These are phyloP conservation scores for Coenonympha glycerion DNA, from an alignment of 2,888 invertebrate species.

Conservation along the genomic window DNA sequence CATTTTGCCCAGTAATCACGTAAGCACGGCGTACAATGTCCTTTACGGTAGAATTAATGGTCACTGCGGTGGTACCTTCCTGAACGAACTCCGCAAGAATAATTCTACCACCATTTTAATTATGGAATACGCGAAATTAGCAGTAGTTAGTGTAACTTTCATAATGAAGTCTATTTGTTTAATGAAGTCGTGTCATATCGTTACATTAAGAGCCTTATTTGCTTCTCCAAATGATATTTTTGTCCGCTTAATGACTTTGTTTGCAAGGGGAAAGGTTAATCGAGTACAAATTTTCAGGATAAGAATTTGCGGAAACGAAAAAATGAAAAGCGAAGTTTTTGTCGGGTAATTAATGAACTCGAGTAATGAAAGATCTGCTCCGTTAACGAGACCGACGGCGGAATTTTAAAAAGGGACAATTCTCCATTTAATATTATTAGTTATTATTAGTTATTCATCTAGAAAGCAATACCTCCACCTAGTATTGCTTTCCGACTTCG, in stretches of 20 bases:
- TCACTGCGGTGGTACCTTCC: too few relatives aligned
- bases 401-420: slow-evolving; percentile 4
- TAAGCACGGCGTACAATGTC: too few relatives aligned
- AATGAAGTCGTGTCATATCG: background rate
- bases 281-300: slow-evolving; percentile 5
- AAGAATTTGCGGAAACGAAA: slow-evolving; percentile 8
- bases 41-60: too few relatives aligned
- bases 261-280: slow-evolving; percentile 1
- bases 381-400: slow-evolving; percentile 3
- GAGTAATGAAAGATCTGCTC: slow-evolving; percentile 9
- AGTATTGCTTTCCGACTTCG: too few relatives aligned
- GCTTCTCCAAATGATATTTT: background rate
- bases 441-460: background rate
- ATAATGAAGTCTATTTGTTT: too few relatives aligned
- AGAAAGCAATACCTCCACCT: too few relatives aligned
- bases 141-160: too few relatives aligned
- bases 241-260: slow-evolving; percentile 5
- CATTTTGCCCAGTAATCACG: too few relatives aligned
- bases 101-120: too few relatives aligned
- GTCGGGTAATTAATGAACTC: slow-evolving; percentile 11
- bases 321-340: slow-evolving; percentile 7
- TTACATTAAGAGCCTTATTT: background rate
- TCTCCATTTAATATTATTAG: background rate
- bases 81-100: too few relatives aligned
- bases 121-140: too few relatives aligned